phyloP scores from a whole-genome alignment of 1,140 invertebrate species.

The Riptortus pedestris region DNA sequence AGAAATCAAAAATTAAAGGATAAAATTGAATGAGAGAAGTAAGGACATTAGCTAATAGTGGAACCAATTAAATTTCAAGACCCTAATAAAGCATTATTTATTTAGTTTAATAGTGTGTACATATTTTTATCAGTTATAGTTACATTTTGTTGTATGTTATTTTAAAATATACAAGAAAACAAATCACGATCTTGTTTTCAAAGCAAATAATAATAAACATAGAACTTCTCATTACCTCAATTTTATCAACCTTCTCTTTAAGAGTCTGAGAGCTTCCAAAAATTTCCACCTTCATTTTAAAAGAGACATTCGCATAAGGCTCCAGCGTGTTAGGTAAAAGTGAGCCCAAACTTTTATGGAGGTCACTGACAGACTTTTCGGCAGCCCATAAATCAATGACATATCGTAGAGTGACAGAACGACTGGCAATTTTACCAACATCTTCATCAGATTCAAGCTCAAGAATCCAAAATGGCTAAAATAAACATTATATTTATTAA shows the following conservation, averaged over 20 bases:
- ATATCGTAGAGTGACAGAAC: conserved; percentile 64
- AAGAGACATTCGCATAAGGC: conserved; percentile 48
- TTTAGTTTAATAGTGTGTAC: no score
- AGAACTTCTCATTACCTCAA: conserved; percentile 54
- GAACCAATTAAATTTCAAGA: no score
- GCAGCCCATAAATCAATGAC: conserved; percentile 69
- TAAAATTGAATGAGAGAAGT: no score
- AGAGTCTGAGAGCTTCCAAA: conserved; percentile 75
- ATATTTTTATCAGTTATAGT: no score
- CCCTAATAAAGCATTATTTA: no score
- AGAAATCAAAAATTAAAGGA: no score
- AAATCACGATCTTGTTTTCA: no score
- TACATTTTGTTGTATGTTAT: no score
- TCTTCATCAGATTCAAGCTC: conserved; percentile 52
- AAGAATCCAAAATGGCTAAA: conserved; percentile 67
- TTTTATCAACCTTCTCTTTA: conserved; percentile 68
- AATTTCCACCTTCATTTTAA: conserved; percentile 76
- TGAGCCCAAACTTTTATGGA: conserved; percentile 53
- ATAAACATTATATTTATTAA: conserved; percentile 28
- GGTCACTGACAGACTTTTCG: conserved; percentile 42
- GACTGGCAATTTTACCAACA: conserved; percentile 53
- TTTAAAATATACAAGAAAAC: no score
- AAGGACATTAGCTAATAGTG: no score
- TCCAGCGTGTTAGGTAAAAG: conserved; percentile 44
- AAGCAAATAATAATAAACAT: no score